phyloP scores from a whole-genome alignment of 2,113 vertebrate genomes.

The Cottus gobio region DNA sequence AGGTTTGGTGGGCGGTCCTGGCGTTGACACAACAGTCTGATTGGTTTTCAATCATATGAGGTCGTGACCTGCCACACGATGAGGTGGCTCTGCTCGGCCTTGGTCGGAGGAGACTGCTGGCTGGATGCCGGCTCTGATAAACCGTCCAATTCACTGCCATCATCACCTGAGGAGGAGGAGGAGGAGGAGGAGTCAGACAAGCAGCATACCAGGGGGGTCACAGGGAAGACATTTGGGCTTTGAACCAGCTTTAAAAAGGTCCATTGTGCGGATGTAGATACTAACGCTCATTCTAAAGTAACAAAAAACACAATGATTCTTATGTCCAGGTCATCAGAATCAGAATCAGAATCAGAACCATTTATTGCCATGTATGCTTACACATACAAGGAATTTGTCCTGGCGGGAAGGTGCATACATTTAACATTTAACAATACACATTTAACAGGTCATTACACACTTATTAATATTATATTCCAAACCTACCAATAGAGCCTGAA shows the following conservation, averaged over 20 bases:
- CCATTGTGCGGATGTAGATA: neutral
- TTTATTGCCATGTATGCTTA: too few relatives aligned
- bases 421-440: too few relatives aligned
- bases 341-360: too few relatives aligned
- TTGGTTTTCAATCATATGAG: conserved; percentile 85
- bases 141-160: conserved; percentile 92
- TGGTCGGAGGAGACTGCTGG: conserved; percentile 88
- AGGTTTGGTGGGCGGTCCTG: conserved; percentile 48
- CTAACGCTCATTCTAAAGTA: neutral
- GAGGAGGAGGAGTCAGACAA: conserved; percentile 24
- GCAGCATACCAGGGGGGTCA: neutral
- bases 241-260: neutral
- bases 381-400: too few relatives aligned
- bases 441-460: neutral
- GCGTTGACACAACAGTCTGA: conserved; percentile 52
- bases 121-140: conserved; percentile 80
- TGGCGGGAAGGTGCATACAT: too few relatives aligned
- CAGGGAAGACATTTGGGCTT: neutral
- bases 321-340: too few relatives aligned
- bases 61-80: conserved; percentile 97
- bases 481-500: neutral
- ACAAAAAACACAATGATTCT: neutral
- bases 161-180: conserved; percentile 86
- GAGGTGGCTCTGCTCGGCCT: conserved; percentile 95
- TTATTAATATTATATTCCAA: neutral